Conservation (phyloP, 2,113 vertebrate genomes). For the Clarias macrocephalus region DNA sequence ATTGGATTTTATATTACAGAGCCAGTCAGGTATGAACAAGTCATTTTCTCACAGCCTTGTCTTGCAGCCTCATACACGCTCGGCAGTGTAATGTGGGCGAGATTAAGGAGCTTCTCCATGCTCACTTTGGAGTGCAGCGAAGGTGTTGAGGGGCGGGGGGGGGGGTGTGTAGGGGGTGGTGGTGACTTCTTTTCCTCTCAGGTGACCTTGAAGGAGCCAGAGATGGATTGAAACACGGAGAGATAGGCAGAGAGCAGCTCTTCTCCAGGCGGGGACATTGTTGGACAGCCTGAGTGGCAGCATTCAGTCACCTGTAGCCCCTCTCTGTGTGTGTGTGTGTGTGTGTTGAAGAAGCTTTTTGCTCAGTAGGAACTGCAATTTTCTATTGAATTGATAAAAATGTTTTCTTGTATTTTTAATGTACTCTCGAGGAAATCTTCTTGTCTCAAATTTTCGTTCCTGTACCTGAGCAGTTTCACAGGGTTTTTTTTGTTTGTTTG, state of each 20-base stretch:
- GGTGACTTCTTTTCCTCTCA: conserved; percentile 32
- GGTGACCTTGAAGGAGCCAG: conserved; percentile 43
- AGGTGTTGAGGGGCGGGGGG: too few relatives aligned
- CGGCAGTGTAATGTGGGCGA: conserved; percentile 67
- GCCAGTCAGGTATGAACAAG: conserved; percentile 92
- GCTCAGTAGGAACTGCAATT: background rate
- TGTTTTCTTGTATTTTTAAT: background rate
- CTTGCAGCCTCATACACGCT: conserved; percentile 75
- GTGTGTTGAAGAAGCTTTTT: background rate
- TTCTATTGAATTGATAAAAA: too few relatives aligned
- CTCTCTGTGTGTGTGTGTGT: conserved; percentile 12
- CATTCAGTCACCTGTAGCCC: conserved; percentile 10
- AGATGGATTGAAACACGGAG: background rate
- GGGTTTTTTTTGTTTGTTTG: too few relatives aligned
- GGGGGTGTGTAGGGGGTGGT: background rate
- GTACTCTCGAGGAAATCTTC: background rate
- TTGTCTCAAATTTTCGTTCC: too few relatives aligned
- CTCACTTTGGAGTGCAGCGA: conserved; percentile 49
- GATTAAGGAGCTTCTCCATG: conserved; percentile 67
- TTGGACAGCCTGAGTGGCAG: background rate
- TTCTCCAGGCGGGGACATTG: background rate
- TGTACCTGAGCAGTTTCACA: too few relatives aligned
- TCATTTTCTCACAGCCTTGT: conserved; percentile 87
- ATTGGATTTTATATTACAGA: conserved; percentile 95
- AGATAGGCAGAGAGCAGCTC: conserved; percentile 12